Percentiles rank a stretch among this genome's conserved stretches.
Evolutionary conservation across 2,888 invertebrate species (phyloP).

Genomic region (Pristionchus mayeri): DNA sequence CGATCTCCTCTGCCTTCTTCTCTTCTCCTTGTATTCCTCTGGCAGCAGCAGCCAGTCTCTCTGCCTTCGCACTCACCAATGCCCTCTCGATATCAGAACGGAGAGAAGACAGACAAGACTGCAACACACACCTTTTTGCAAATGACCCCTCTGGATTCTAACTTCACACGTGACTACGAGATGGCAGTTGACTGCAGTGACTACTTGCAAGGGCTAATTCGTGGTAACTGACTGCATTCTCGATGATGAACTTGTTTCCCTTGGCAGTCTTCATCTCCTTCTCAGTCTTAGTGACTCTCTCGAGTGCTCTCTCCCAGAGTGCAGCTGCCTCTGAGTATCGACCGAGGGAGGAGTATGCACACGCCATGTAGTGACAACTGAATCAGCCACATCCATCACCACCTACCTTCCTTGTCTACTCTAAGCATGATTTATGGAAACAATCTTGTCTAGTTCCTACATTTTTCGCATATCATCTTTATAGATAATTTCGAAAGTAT

Average conservation of each 20-base stretch:
- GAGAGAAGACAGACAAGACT: conserved; percentile 52
- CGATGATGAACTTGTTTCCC: conserved; percentile 52
- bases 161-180: no score
- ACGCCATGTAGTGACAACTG: conserved; percentile 67
- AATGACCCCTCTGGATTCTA: no score
- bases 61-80: conserved; percentile 50
- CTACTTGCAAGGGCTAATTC: neutral
- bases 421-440: no score
- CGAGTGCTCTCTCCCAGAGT: conserved; percentile 59
- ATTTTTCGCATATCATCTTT: no score
- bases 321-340: conserved; percentile 60
- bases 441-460: no score
- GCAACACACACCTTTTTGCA: no score
- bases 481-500: no score
- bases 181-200: no score
- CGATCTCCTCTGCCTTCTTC: conserved; percentile 55
- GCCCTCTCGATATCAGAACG: conserved; percentile 52
- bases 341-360: conserved; percentile 60
- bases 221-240: conserved; percentile 52
- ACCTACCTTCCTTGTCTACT: no score
- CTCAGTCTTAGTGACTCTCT: conserved; percentile 51
- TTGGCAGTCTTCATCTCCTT: conserved; percentile 53
- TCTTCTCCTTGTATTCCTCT: conserved; percentile 47
- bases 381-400: no score
- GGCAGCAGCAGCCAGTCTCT: conserved; percentile 48